These are phyloP conservation scores for Artibeus jamaicensis DNA, from an alignment of 2,797 vertebrate genomes.

Conservation along the genomic window DNA sequence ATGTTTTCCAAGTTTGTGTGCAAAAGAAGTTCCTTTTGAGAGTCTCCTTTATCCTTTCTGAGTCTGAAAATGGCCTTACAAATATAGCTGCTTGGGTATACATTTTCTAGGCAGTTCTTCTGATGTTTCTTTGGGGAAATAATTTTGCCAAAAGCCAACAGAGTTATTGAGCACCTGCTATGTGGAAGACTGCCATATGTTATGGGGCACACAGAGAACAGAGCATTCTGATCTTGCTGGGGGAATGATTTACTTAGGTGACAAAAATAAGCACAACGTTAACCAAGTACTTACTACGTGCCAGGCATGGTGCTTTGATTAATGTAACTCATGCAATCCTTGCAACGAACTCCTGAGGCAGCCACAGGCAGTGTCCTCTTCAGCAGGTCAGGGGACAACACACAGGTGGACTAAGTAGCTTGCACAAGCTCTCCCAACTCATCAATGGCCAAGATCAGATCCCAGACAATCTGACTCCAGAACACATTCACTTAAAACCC, in stretches of 20 bases:
- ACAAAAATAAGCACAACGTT: neutral
- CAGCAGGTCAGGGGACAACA: neutral
- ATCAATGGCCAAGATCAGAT: neutral
- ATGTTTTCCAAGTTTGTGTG: neutral
- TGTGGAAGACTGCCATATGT: conserved; percentile 43
- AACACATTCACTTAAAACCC: neutral
- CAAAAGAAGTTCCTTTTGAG: neutral
- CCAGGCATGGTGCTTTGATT: neutral
- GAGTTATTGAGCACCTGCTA: conserved; percentile 43
- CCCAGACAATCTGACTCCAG: neutral
- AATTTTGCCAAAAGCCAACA: conserved; percentile 60
- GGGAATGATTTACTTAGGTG: neutral
- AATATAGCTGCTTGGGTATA: conserved; percentile 28
- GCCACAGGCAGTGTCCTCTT: neutral
- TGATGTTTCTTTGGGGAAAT: conserved; percentile 63
- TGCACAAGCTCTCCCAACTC: neutral
- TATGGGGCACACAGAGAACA: neutral
- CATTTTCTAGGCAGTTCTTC: conserved; percentile 45
- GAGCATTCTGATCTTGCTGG: neutral
- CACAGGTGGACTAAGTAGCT: neutral
- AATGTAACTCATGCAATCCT: neutral
- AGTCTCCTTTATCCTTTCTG: neutral
- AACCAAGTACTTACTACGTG: neutral
- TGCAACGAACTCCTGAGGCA: neutral
- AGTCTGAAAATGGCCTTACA: conserved; percentile 33